These are phyloP conservation scores for Zhuqinia jingwanae DNA, from an alignment of 2,888 invertebrate species.

Conservation along the genomic window DNA sequence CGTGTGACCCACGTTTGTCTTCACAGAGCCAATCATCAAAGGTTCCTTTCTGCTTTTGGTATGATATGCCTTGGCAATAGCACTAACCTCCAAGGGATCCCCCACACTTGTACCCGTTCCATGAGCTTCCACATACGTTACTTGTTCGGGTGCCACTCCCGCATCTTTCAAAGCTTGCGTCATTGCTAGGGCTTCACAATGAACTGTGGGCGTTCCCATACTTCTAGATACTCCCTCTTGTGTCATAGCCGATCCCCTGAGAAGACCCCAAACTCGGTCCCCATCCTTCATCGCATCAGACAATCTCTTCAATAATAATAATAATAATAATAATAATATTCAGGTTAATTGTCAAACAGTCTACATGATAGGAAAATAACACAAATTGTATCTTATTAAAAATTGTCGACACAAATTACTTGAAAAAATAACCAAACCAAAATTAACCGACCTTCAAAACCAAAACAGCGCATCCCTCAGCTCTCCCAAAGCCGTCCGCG, in stretches of 20 bases:
- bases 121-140: conserved; percentile 34
- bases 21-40: conserved; percentile 60
- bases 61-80: conserved; percentile 47
- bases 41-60: conserved; percentile 10
- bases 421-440: too few relatives aligned
- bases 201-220: conserved; percentile 57
- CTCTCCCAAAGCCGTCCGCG: conserved; percentile 69
- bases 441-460: too few relatives aligned
- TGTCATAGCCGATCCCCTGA: conserved; percentile 6
- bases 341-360: too few relatives aligned
- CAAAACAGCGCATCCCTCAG: conserved; percentile 44
- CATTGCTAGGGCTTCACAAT: conserved; percentile 54
- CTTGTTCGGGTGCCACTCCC: conserved; percentile 9
- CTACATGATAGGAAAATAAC: too few relatives aligned
- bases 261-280: conserved; percentile 32
- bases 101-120: conserved; percentile 81
- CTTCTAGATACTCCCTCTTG: conserved; percentile 16
- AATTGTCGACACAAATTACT: too few relatives aligned
- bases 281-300: conserved; percentile 57
- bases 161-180: conserved; percentile 41
- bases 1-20: conserved; percentile 71
- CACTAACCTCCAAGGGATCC: conserved; percentile 60
- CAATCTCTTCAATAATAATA: too few relatives aligned
- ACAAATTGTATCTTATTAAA: too few relatives aligned
- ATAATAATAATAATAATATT: too few relatives aligned